Base-by-base conservation (phyloP, 2,113 vertebrate genomes). In the Bujurquina vittata region DNA sequence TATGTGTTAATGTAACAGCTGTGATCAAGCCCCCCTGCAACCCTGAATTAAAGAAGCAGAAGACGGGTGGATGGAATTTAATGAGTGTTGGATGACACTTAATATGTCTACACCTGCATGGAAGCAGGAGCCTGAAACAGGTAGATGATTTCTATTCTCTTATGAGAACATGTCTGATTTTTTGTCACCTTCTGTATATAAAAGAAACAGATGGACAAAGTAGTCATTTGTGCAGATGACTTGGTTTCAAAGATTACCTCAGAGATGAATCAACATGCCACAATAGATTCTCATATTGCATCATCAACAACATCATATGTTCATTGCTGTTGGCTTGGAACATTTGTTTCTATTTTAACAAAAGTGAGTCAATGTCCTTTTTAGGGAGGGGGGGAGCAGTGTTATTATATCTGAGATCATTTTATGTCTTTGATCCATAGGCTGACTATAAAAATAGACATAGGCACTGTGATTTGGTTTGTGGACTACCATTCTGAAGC, bases 131-230 rank as follows among this genome's bases (percentile, higher is more conserved):
- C 75, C 78, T 76, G 88, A 91, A 75, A 78, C 75, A 58, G 23
- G n/a, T 7, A 10, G 46, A 26, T 17, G 14, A 75, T 77, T 63
- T 73, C 26, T 76, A 69, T 69, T 90, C 23, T 74, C 18, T 33
- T 18, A 76, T 85, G 84, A 90, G 84, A 76, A 63, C 85, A 84
- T 46, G 83, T 89, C 88, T 90, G 77, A 78, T 79, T 87, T 79
- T 87, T 62, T 83, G 29, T 74, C 14, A 15, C 49, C 17, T 69
- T 52, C 4, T n/a, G 33, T 40, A 12, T 80, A 29, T 55, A 67
- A 54, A 35, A 9, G 43, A 18, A 29, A 15, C 67, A 33, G 46
- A 54, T 18, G 8, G n/a, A 52, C 46, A 55, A 69, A 86, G 43
- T 23, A 31, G 46, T 67, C 17, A 77, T 81, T 86, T 57, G 23